Conservation (phyloP, 2,888 invertebrate genomes). For the Lithodes maja region DNA sequence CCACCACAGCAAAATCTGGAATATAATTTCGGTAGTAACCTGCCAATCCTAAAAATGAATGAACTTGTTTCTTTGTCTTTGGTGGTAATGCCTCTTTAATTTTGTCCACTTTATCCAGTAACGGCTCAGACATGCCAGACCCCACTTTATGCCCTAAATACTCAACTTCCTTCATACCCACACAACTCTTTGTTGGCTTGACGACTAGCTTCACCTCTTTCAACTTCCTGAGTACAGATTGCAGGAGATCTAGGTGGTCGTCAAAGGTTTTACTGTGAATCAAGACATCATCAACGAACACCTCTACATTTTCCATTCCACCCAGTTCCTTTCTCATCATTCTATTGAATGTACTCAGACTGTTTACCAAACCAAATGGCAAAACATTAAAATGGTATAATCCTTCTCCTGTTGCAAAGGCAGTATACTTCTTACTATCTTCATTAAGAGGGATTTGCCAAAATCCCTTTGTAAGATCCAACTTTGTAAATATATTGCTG, state of each 20-base stretch:
- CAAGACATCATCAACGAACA: constrained; percentile 10
- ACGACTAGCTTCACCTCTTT: background rate
- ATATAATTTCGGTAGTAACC: constrained; percentile 19
- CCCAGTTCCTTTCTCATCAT: background rate
- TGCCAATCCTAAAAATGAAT: background rate
- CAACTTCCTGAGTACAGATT: background rate
- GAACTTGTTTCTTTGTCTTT: background rate
- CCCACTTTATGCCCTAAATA: background rate
- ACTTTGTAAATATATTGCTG: background rate
- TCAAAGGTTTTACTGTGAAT: background rate
- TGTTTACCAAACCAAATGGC: background rate
- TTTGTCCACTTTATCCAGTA: background rate
- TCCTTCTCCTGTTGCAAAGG: background rate
- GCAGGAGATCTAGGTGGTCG: background rate
- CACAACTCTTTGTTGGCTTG: background rate
- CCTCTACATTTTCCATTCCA: background rate
- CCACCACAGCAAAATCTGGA: constrained; percentile 1
- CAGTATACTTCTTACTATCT: background rate
- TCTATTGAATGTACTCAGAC: background rate
- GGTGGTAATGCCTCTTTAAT: background rate
- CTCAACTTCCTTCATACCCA: background rate
- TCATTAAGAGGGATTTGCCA: constrained; percentile 17
- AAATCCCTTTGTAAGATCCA: background rate
- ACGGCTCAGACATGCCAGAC: background rate
- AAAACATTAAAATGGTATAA: background rate